Evolutionary conservation across 1,140 invertebrate species (phyloP).

Genomic region (Drosophila mojavensis): DNA sequence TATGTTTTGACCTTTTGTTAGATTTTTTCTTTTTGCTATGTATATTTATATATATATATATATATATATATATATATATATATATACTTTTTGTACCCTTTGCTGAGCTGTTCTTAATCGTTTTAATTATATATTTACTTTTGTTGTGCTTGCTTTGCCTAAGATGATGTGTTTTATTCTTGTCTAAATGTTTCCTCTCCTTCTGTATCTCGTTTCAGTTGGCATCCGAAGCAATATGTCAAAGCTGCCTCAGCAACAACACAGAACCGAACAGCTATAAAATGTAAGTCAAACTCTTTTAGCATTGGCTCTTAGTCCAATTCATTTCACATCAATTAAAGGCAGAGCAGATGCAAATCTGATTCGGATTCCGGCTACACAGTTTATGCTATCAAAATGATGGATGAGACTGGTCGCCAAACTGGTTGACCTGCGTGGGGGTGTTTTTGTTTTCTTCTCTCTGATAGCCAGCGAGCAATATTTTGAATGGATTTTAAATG

Average conservation of each 20-base stretch:
- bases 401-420: slow-evolving; percentile 64
- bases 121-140: slow-evolving; percentile 50
- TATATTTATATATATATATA: too few relatives aligned
- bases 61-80: too few relatives aligned
- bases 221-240: slow-evolving; percentile 63
- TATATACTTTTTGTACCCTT: slow-evolving; percentile 22
- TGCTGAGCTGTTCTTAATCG: slow-evolving; percentile 41
- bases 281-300: slow-evolving; percentile 55
- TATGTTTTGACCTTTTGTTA: slow-evolving; percentile 69
- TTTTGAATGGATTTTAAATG: slow-evolving; percentile 72
- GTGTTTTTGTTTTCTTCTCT: slow-evolving; percentile 32
- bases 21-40: too few relatives aligned
- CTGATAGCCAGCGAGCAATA: slow-evolving; percentile 47
- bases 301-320: slow-evolving; percentile 36
- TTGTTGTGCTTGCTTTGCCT: slow-evolving; percentile 5
- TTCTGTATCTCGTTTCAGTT: slow-evolving; percentile 56
- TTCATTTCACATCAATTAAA: slow-evolving; percentile 63
- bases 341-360: slow-evolving; percentile 30
- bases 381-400: slow-evolving; percentile 75
- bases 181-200: slow-evolving; percentile 30
- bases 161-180: slow-evolving; percentile 35
- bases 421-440: slow-evolving; percentile 67
- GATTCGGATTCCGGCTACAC: slow-evolving; percentile 38
- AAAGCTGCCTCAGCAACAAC: slow-evolving; percentile 19
- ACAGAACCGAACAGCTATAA: slow-evolving; percentile 25